phyloP scores from a whole-genome alignment of 2,113 vertebrate species.

The Tragelaphus buxtoni region DNA sequence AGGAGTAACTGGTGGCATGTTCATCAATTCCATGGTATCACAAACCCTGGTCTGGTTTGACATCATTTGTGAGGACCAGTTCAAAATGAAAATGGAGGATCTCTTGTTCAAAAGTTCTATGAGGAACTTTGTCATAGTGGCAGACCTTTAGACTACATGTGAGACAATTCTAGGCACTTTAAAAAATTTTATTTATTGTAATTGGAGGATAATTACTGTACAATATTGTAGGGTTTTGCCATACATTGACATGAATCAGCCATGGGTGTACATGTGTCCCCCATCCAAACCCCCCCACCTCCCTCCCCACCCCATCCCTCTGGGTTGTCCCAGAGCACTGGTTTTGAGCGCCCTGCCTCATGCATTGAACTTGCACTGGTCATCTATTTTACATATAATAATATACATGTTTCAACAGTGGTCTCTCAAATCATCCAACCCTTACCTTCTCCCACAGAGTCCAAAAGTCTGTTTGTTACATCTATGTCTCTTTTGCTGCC shows the following conservation, averaged over 20 bases:
- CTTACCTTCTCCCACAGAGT: neutral
- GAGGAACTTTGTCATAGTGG: neutral
- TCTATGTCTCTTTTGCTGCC: neutral
- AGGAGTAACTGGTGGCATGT: neutral
- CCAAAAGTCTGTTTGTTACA: neutral
- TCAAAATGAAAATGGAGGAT: neutral
- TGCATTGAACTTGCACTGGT: neutral
- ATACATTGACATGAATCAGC: neutral
- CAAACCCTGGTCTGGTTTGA: neutral
- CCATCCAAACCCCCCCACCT: neutral
- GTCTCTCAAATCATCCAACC: neutral
- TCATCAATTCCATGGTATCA: neutral
- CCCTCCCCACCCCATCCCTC: neutral
- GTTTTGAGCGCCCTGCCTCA: neutral
- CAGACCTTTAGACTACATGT: neutral
- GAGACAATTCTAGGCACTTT: neutral
- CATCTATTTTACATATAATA: neutral
- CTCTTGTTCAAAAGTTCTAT: neutral
- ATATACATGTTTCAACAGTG: neutral
- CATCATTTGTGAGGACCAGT: neutral
- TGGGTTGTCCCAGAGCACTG: neutral
- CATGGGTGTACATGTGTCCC: neutral
- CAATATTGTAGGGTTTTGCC: neutral
- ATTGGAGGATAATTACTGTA: neutral
- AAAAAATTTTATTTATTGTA: neutral